Conservation (phyloP, 2,888 invertebrate genomes). For the Napeogenes sylphis region DNA sequence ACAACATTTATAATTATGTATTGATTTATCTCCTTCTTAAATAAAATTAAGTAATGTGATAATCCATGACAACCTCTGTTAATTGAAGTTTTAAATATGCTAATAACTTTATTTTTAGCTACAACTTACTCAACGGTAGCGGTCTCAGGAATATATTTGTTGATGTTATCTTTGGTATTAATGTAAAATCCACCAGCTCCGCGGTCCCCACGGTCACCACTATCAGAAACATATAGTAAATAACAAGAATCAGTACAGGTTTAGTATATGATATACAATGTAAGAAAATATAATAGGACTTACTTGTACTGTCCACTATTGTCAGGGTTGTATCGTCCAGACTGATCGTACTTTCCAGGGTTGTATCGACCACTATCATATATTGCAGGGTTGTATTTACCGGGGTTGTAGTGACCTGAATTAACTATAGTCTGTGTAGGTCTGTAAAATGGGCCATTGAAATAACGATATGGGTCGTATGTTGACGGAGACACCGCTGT, state of each 20-base stretch:
- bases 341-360: conserved; percentile 27
- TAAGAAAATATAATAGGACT: conserved; percentile 14
- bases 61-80: no score
- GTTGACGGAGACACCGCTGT: conserved; percentile 26
- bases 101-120: not conserved
- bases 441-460: conserved; percentile 26
- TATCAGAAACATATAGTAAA: conserved; percentile 6
- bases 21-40: not conserved
- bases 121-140: conserved; percentile 3
- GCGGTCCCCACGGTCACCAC: conserved; percentile 35
- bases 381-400: conserved; percentile 30
- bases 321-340: conserved; percentile 36
- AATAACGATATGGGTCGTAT: conserved; percentile 35
- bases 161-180: conserved; percentile 15
- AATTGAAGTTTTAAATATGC: not conserved
- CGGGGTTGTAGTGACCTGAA: conserved; percentile 26
- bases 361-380: conserved; percentile 24
- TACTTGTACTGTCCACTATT: conserved; percentile 35
- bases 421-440: conserved; percentile 14
- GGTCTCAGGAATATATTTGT: not conserved
- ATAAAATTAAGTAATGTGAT: not conserved
- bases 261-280: not conserved
- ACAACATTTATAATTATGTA: not conserved
- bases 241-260: not conserved
- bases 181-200: conserved; percentile 42